phyloP scores from a whole-genome alignment of 2,888 invertebrate species.

The Aporophyla lueneburgensis region DNA sequence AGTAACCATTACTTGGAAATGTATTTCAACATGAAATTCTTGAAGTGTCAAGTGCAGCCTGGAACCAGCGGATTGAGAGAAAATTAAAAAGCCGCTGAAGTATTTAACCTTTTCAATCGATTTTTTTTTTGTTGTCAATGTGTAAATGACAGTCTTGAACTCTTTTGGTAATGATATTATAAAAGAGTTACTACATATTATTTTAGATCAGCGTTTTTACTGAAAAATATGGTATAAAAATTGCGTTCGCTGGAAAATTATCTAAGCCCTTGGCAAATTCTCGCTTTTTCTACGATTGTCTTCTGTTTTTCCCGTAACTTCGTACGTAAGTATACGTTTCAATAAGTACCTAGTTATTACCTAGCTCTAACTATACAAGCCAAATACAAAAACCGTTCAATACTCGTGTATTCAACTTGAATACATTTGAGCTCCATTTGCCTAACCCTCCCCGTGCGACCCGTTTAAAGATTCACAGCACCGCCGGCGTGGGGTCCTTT shows the following conservation, averaged over 20 bases:
- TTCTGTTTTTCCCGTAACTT: background rate
- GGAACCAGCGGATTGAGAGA: background rate
- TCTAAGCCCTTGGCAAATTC: background rate
- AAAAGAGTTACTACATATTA: background rate
- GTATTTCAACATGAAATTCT: background rate
- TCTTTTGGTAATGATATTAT: background rate
- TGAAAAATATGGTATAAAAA: background rate
- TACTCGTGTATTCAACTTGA: slow-evolving; percentile 70
- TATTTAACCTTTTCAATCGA: background rate
- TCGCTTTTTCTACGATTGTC: background rate
- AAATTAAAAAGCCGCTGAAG: background rate
- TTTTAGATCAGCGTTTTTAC: background rate
- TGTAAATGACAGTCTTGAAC: background rate
- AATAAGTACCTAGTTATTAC: slow-evolving; percentile 21
- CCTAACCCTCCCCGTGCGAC: slow-evolving; percentile 75
- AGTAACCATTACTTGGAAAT: background rate
- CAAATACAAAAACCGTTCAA: slow-evolving; percentile 61
- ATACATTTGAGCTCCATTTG: slow-evolving; percentile 79
- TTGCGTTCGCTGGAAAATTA: background rate
- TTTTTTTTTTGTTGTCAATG: background rate
- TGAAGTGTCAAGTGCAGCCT: background rate
- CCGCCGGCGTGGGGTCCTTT: slow-evolving; percentile 83
- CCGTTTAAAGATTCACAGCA: slow-evolving; percentile 88
- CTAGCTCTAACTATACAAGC: slow-evolving; percentile 39
- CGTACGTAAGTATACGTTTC: background rate